Percentiles rank a stretch among this genome's conserved stretches.
Conservation (phyloP, 2,888 invertebrate genomes). For the Dryadula phaetusa region DNA sequence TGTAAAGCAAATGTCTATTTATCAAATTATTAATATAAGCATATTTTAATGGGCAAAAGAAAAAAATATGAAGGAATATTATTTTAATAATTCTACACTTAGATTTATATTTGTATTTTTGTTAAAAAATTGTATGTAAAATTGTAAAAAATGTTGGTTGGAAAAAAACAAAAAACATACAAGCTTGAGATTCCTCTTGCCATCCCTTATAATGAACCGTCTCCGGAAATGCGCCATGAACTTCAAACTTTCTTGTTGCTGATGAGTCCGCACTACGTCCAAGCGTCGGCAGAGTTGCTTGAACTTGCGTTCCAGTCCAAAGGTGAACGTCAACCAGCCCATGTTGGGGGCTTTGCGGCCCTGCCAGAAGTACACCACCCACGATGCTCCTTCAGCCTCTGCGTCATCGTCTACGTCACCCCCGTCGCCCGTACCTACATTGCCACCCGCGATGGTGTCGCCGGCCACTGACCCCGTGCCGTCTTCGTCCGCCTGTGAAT, state of each 20-base stretch:
- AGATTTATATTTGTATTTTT: too few species aligned
- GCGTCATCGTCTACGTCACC: conserved; percentile 65
- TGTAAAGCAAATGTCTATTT: too few species aligned
- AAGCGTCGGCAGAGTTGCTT: conserved; percentile 71
- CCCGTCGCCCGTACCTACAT: conserved; percentile 52
- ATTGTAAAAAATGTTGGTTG: too few species aligned
- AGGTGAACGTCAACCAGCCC: conserved; percentile 99
- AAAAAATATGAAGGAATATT: too few species aligned
- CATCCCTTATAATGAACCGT: conserved; percentile 96
- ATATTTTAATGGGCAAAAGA: too few species aligned
- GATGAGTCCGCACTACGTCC: conserved; percentile 98
- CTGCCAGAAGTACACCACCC: conserved; percentile 99
- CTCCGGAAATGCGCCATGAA: conserved; percentile 98
- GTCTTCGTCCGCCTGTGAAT: conserved; percentile 77
- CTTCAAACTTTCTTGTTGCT: conserved; percentile 99
- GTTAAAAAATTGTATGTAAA: too few species aligned
- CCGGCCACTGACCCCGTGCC: conserved; percentile 51
- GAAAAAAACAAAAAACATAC: conserved; percentile 51
- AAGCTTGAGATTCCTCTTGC: conserved; percentile 87
- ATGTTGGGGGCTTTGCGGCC: conserved; percentile 98
- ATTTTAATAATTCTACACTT: too few species aligned
- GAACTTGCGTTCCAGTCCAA: conserved; percentile 87
- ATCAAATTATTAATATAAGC: too few species aligned
- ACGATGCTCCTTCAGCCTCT: conserved; percentile 84
- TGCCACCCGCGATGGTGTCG: not conserved